Conservation (phyloP, 2,113 vertebrate species). For the Atractosteus spatula region DNA sequence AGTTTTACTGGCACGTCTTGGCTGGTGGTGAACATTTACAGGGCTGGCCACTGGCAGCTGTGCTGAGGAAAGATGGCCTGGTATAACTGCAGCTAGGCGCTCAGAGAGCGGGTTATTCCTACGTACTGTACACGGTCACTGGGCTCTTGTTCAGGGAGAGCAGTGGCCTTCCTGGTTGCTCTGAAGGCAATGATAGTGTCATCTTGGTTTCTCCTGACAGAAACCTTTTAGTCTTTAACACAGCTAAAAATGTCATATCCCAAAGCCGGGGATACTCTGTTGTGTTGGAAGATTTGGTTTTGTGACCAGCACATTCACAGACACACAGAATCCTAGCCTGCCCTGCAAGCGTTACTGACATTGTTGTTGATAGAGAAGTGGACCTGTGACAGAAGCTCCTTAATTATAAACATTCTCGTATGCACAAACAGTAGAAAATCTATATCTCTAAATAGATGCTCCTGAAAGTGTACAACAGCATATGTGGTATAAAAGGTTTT, state of each 20-base stretch:
- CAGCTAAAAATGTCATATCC: no score
- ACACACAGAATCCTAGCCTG: conserved; percentile 45
- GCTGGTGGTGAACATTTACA: conserved; percentile 30
- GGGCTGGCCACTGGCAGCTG: conserved; percentile 11
- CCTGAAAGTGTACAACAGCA: conserved; percentile 47
- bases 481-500: conserved; percentile 29
- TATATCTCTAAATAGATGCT: conserved; percentile 27
- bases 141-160: no score
- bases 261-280: no score
- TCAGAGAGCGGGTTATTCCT: conserved; percentile 2
- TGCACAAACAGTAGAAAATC: conserved; percentile 24
- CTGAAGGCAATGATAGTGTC: no score
- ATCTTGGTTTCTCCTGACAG: no score
- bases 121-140: no score
- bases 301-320: conserved; percentile 31
- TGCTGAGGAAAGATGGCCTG: conserved; percentile 7
- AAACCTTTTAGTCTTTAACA: no score
- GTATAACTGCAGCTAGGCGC: conserved; percentile 10
- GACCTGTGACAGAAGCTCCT: conserved; percentile 21
- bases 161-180: no score
- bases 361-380: conserved; percentile 35
- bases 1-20: conserved; percentile 11
- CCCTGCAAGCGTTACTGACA: conserved; percentile 61
- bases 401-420: conserved; percentile 24
- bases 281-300: no score